Evolutionary conservation across 2,113 vertebrate species (phyloP), one percentile per base, ranked within the genome.

Genomic region (Nasalis larvatus): DNA sequence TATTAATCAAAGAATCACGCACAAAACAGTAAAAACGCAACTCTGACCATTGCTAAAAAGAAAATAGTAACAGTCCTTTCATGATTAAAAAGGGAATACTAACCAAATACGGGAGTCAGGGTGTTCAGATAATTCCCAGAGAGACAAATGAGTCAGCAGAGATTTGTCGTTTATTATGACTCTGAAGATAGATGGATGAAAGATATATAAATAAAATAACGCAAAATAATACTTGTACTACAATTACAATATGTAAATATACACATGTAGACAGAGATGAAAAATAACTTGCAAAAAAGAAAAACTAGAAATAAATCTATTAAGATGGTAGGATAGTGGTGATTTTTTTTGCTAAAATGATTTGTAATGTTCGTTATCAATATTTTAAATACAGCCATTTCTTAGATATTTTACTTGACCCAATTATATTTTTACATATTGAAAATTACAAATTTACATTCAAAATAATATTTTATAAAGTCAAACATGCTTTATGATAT

Each of bases 1-100:
- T 86, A 63, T 35, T 91, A 54, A 89, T 93, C 86, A 87, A 94
- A 92, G 54, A 94, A 60, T 81, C 68, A 60, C 37, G 56, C 35
- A 23, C 10, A 80, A 12, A 80, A 87, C 73, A 92, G 45, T 40
- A 90, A 74, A 68, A 76, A 20, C 37, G 11, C 3, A 52, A 77
- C 69, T 86, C 42, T 49, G 47, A 92, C 81, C 23, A 76, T 84
- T n/a, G 16, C 54, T 94, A 45, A 54, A 69, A 77, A 84, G 18
- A 56, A 81, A 37, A 94, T 30, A 56, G 77, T 88, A 88, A 76
- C 32, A 6, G 12, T 69, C 40, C 58, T 95, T 81, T 81, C 3
- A 12, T 94, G 85, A 85, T 94, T 60, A 54, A 58, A 74, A 76
- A 42, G 45, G 8, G 11, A 60, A 32, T 18, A 17, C 6, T 84